These are phyloP conservation scores for Scaptomyza flava DNA, from an alignment of 2,888 invertebrate genomes.

Conservation along the genomic window DNA sequence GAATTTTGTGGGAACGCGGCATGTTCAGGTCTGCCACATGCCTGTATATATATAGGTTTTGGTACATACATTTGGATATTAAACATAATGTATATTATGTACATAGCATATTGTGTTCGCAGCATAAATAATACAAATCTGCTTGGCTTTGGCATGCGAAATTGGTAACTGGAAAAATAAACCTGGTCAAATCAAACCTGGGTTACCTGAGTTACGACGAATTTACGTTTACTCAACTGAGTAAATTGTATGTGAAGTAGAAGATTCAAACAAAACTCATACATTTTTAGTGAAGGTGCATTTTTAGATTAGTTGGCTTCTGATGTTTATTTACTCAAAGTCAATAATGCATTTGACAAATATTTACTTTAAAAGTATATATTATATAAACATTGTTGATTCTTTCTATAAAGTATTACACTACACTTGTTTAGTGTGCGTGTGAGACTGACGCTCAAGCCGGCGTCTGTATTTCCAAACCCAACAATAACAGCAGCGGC, in stretches of 20 bases:
- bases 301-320: background rate
- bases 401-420: too few relatives aligned
- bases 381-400: too few relatives aligned
- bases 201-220: conserved; percentile 4
- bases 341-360: background rate
- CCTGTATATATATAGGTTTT: background rate
- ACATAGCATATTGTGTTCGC: conserved; percentile 40
- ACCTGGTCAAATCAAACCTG: conserved; percentile 13
- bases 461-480: too few relatives aligned
- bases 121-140: conserved; percentile 62
- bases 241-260: conserved; percentile 17
- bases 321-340: background rate
- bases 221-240: conserved; percentile 17
- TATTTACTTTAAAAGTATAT: too few relatives aligned
- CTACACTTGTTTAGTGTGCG: too few relatives aligned
- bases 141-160: conserved; percentile 50
- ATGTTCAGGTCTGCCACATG: conserved; percentile 40
- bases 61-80: conserved; percentile 2
- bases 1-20: conserved; percentile 53
- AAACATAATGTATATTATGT: conserved; percentile 12
- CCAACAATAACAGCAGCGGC: too few relatives aligned
- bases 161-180: conserved; percentile 35
- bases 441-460: too few relatives aligned
- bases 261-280: conserved; percentile 21
- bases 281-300: background rate